A percentile compares a stretch with the other conserved stretches of the same genome.
Evolutionary conservation across 2,888 invertebrate genomes (phyloP).

Genomic region (Pardosa pseudoannulata): DNA sequence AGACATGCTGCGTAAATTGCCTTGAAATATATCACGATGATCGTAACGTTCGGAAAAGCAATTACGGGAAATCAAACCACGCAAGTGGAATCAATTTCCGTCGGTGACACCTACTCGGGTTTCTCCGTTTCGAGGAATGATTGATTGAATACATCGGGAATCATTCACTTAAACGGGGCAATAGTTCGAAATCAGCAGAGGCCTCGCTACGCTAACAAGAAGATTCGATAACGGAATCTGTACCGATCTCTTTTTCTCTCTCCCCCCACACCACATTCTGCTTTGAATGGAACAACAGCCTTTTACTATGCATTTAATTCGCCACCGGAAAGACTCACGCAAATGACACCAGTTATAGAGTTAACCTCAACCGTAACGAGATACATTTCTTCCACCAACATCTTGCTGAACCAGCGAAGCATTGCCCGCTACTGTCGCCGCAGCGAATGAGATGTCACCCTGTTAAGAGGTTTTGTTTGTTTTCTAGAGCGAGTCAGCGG

Average conservation of each 20-base stretch:
- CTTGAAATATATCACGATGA: too few species aligned
- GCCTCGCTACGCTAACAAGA: neutral
- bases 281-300: neutral
- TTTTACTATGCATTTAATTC: neutral
- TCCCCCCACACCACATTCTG: too few species aligned
- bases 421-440: neutral
- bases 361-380: conserved; percentile 5
- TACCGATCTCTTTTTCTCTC: neutral
- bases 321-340: neutral
- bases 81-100: too few species aligned
- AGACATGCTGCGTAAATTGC: too few species aligned
- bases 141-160: too few species aligned
- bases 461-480: neutral
- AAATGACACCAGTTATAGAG: neutral
- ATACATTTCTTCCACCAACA: neutral
- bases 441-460: neutral
- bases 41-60: too few species aligned
- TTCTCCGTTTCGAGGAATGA: too few species aligned
- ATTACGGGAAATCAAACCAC: too few species aligned
- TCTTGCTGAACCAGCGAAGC: neutral
- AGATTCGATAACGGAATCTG: neutral
- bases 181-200: neutral
- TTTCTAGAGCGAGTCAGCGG: neutral
- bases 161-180: too few species aligned
- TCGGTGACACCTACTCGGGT: too few species aligned